phyloP scores from a whole-genome alignment of 2,888 invertebrate species.

The Caenorhabditis virilis region DNA sequence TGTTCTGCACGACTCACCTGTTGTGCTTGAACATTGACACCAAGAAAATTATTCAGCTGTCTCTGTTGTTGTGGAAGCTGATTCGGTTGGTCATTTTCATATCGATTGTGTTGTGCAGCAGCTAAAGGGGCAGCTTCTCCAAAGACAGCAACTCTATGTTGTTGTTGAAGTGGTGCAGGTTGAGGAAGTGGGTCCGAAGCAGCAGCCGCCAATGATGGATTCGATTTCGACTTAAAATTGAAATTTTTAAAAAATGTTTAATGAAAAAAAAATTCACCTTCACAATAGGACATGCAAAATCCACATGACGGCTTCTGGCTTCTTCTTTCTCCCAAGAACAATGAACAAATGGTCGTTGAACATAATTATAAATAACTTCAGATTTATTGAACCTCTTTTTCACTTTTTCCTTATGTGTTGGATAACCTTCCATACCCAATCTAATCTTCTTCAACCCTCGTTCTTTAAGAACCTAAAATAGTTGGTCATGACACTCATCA shows the following conservation, averaged over 20 bases:
- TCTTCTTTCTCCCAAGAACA: constrained; percentile 99
- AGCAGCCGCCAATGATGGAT: constrained; percentile 69
- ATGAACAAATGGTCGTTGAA: constrained; percentile 96
- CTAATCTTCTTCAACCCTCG: constrained; percentile 97
- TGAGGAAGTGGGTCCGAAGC: constrained; percentile 71
- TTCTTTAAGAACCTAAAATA: constrained; percentile 84
- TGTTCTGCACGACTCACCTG: constrained; percentile 6
- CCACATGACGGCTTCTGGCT: constrained; percentile 96
- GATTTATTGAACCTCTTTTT: constrained; percentile 91
- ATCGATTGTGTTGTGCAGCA: constrained; percentile 8
- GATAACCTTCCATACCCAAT: constrained; percentile 95
- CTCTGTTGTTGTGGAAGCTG: constrained; percentile 5
- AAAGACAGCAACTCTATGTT: constrained; percentile 32
- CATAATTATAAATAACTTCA: constrained; percentile 98
- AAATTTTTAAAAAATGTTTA: constrained; percentile 1
- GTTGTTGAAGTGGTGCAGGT: constrained; percentile 56
- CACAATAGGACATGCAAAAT: constrained; percentile 74
- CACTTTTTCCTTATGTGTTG: constrained; percentile 98
- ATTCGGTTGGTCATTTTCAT: constrained; percentile 13
- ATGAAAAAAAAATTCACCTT: constrained; percentile 42
- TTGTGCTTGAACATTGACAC: constrained; percentile 40
- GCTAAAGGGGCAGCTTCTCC: constrained; percentile 35
- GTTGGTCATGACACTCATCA: background rate
- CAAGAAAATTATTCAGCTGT: constrained; percentile 15
- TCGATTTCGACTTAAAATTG: constrained; percentile 61